A percentile compares a stretch with the other conserved stretches of the same genome.
Conservation (phyloP, 2,888 invertebrate species). For the Leptarthrus brevirostris region DNA sequence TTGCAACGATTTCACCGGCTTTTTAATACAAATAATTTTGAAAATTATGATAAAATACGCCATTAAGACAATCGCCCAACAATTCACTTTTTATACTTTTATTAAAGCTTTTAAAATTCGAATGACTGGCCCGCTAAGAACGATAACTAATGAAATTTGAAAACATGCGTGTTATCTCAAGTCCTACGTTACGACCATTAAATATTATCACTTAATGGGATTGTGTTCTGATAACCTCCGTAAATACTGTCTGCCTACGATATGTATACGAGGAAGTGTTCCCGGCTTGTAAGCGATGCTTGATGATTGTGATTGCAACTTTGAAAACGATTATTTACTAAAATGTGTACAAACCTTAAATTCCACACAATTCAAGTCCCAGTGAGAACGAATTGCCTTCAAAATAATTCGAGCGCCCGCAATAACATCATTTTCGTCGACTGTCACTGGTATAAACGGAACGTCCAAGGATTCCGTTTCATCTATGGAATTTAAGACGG, state of each 20-base stretch:
- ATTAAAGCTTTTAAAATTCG: no score
- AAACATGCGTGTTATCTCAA: no score
- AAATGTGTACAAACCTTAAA: slow-evolving; percentile 79
- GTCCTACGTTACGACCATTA: neutral
- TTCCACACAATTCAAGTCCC: slow-evolving; percentile 74
- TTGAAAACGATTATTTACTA: no score
- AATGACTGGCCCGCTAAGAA: no score
- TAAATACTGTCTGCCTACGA: neutral
- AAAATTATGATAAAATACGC: no score
- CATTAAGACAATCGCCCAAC: no score
- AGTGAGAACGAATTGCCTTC: slow-evolving; percentile 76
- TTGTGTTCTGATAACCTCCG: neutral
- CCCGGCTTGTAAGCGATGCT: neutral
- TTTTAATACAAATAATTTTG: no score
- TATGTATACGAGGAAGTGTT: neutral
- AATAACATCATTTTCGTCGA: slow-evolving; percentile 76
- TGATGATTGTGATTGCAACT: neutral
- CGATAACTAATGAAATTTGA: no score
- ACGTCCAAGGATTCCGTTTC: neutral
- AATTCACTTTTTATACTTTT: no score
- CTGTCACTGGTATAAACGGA: slow-evolving; percentile 69
- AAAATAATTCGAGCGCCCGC: slow-evolving; percentile 77
- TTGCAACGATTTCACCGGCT: no score
- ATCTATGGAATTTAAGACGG: neutral
- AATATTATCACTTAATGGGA: neutral